Base-by-base conservation (phyloP, 1,140 invertebrate species). In the Lysiphlebus fabarum region DNA sequence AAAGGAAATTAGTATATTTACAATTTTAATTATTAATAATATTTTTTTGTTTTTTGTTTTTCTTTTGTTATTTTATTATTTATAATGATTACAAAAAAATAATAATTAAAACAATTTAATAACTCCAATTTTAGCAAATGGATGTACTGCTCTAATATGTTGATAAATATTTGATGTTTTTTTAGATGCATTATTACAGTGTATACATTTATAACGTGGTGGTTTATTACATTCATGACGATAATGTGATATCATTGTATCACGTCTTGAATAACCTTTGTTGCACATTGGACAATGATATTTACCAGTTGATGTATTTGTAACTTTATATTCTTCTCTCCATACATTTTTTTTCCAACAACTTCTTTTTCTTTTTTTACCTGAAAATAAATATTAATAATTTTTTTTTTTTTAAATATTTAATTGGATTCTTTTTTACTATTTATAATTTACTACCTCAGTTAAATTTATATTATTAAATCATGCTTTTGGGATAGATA, bases 191-290 rank as follows among this genome's bases (percentile, higher is more conserved):
- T 74, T 65, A 0, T 70, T 49, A 65, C 83, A 85, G 61, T 80
- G 75, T 17, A 81, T 82, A 64, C 85, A 86, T 62, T 83, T 81
- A 69, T 82, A 83, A 33, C 82, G 70, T 5, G 84, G 83, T 49
- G 84, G 82, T 62, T 84, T 81, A 9, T 84, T 84, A 59, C 84
- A 86, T 67, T 86, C 83, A 74, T 81, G 81, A 14, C 76, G 71
- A 53, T 72, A 76, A 60, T 82, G 79, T 49, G 70, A 70, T 60
- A 77, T 45, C 76, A 79, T 79, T 2, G 75, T 78, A 58, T 78
- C 75, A 2, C 73, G 61, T 44, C 76, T 73, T 33, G 73, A 68
- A 61, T 78, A 79, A 34, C 75, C 76, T 55, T 76, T 78, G 65
- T 76, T 76, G 65, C 77, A 78, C 44, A 69, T 75, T 2, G 75